phyloP scores from a whole-genome alignment of 1,140 invertebrate species.

The Lithobius niger region DNA sequence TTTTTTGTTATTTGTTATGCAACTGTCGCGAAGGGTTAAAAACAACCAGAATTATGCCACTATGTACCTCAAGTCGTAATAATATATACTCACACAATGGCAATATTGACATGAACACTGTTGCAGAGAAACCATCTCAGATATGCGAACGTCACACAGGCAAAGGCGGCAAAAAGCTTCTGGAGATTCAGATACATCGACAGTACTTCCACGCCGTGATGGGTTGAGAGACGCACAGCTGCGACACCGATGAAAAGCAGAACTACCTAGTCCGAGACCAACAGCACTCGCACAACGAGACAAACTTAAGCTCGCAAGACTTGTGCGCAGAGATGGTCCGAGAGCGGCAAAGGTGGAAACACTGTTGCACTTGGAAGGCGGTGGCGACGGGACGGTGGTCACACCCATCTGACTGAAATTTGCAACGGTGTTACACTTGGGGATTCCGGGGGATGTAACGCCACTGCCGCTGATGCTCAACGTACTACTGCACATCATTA shows the following conservation, averaged over 20 bases:
- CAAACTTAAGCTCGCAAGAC: background rate
- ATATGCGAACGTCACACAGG: background rate
- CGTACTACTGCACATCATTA: background rate
- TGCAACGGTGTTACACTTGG: slow-evolving; percentile 1
- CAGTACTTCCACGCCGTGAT: background rate
- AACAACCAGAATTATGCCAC: background rate
- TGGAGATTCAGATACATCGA: background rate
- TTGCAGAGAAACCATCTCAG: background rate
- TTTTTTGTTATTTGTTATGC: no score
- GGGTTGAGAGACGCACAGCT: background rate
- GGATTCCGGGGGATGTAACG: background rate
- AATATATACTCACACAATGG: background rate
- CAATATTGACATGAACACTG: slow-evolving; percentile 3
- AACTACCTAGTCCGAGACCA: background rate
- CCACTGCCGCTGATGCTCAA: background rate
- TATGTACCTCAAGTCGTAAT: background rate
- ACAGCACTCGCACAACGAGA: background rate
- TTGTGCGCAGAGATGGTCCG: background rate
- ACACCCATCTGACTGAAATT: background rate
- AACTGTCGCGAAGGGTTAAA: background rate
- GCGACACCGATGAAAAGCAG: background rate
- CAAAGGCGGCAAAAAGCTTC: background rate
- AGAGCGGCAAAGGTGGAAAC: background rate
- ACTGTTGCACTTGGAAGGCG: background rate
- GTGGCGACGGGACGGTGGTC: background rate